A percentile compares a stretch with the other conserved stretches of the same genome.
These are phyloP conservation scores for Nycticebus coucang DNA, from an alignment of 2,113 vertebrate species.

Conservation along the genomic window DNA sequence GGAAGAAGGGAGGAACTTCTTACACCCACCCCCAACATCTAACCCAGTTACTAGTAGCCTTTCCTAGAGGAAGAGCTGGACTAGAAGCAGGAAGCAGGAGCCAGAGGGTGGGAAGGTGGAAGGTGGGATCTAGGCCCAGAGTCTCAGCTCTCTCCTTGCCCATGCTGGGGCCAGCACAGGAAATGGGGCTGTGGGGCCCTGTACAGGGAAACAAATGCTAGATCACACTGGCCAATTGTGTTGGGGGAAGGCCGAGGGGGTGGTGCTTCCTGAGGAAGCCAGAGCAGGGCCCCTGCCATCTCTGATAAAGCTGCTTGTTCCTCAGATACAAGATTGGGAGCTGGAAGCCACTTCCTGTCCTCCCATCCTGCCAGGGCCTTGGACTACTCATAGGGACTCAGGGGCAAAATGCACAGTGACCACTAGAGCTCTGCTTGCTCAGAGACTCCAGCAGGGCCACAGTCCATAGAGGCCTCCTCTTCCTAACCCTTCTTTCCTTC, in stretches of 20 bases:
- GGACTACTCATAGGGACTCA: neutral
- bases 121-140: constrained; percentile 71
- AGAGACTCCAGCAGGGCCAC: neutral
- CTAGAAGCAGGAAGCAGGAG: constrained; percentile 57
- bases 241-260: neutral
- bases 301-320: constrained; percentile 64
- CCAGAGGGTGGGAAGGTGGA: constrained; percentile 22
- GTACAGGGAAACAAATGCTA: constrained; percentile 70
- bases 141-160: constrained; percentile 49
- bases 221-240: constrained; percentile 52
- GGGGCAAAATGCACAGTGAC: neutral
- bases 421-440: neutral
- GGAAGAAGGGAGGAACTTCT: neutral
- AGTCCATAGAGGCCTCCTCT: neutral
- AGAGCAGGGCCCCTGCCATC: constrained; percentile 51
- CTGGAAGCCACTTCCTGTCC: neutral
- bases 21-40: neutral
- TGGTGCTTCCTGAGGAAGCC: constrained; percentile 78
- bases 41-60: constrained; percentile 31
- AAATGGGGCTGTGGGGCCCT: constrained; percentile 73
- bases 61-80: constrained; percentile 55
- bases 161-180: constrained; percentile 73
- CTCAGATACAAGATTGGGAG: constrained; percentile 42
- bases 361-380: neutral
- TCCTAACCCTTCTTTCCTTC: neutral